Evolutionary conservation across 2,888 invertebrate genomes (phyloP).

Genomic region (Rotaria macrura): DNA sequence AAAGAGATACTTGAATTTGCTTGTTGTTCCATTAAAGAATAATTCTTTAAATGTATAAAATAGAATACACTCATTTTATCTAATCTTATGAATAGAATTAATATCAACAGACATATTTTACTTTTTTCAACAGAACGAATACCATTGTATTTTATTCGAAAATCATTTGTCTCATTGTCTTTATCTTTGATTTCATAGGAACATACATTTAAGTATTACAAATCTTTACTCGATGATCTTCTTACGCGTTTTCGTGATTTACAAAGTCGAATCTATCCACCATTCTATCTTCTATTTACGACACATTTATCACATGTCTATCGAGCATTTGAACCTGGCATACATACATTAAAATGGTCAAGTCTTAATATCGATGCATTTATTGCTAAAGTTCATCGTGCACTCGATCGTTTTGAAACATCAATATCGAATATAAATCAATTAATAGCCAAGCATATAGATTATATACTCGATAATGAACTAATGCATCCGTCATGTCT

Average conservation of each 20-base stretch:
- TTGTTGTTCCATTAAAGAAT: too few species aligned
- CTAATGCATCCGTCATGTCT: background rate
- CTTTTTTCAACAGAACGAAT: too few species aligned
- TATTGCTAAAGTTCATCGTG: constrained; percentile 40
- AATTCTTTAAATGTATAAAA: too few species aligned
- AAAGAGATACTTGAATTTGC: too few species aligned
- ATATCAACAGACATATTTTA: too few species aligned
- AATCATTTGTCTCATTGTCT: too few species aligned
- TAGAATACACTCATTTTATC: too few species aligned
- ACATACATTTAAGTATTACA: constrained; percentile 46
- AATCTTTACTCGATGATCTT: constrained; percentile 45
- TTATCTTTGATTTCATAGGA: constrained; percentile 37
- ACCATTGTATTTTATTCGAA: too few species aligned
- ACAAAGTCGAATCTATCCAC: constrained; percentile 40
- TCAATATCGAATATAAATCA: background rate
- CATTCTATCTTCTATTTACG: constrained; percentile 42
- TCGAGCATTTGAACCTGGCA: constrained; percentile 46
- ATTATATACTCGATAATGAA: background rate
- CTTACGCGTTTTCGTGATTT: constrained; percentile 42
- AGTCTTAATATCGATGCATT: constrained; percentile 49
- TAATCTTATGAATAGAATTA: too few species aligned
- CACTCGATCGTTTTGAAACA: background rate
- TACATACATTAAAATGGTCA: constrained; percentile 48
- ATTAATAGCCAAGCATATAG: background rate
- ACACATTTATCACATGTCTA: constrained; percentile 42